Conservation (phyloP, 1,140 invertebrate species). For the Habropoda laboriosa region DNA sequence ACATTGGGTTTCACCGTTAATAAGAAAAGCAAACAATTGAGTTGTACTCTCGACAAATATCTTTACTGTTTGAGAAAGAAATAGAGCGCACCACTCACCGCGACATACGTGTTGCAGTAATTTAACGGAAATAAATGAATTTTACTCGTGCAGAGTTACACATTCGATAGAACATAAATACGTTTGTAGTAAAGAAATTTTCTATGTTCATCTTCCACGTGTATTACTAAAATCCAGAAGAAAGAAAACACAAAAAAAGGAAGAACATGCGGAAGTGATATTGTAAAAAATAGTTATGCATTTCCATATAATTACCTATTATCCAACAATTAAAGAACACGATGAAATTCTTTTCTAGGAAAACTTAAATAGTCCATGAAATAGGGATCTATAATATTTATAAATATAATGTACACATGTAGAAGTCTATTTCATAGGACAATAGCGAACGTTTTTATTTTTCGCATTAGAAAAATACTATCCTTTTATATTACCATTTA, state of each 20-base stretch:
- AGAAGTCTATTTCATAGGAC: slow-evolving; percentile 45
- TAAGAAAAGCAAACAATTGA: slow-evolving; percentile 9
- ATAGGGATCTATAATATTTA: slow-evolving; percentile 41
- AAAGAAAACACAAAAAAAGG: too few relatives aligned
- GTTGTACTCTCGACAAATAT: slow-evolving; percentile 6
- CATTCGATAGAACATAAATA: slow-evolving; percentile 37
- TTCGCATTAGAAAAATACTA: slow-evolving; percentile 25
- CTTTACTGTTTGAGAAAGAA: slow-evolving; percentile 26
- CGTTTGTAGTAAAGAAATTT: slow-evolving; percentile 20
- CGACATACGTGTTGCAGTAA: slow-evolving; percentile 31
- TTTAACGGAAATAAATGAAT: slow-evolving; percentile 39
- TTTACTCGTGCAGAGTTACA: slow-evolving; percentile 31
- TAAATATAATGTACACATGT: slow-evolving; percentile 15
- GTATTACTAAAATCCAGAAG: slow-evolving; percentile 29
- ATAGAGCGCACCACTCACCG: slow-evolving; percentile 35
- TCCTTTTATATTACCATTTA: slow-evolving; percentile 45
- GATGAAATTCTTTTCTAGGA: slow-evolving; percentile 12
- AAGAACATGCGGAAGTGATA: slow-evolving; percentile 25
- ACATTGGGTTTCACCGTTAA: slow-evolving; percentile 21
- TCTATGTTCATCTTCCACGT: slow-evolving; percentile 34
- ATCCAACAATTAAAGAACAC: slow-evolving; percentile 15
- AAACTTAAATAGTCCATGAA: slow-evolving; percentile 27
- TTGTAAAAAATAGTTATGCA: slow-evolving; percentile 32
- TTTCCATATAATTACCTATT: slow-evolving; percentile 32
- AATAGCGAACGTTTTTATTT: slow-evolving; percentile 43